Base-by-base conservation (phyloP, 2,888 invertebrate species). In the Scaeva pyrastri region DNA sequence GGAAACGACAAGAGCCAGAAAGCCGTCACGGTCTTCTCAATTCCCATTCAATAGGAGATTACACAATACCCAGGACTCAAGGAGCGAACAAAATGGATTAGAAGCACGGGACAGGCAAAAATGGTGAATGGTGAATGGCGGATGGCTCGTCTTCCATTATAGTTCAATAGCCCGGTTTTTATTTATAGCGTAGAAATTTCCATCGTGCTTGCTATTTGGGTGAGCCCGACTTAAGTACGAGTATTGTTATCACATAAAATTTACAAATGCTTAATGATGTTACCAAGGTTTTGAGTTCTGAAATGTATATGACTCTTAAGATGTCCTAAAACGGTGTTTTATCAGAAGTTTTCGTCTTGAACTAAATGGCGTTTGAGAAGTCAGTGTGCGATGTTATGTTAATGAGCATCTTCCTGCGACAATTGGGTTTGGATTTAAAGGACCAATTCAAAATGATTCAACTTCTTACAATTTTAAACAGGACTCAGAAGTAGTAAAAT, bases 91-190 rank as follows among this genome's bases (percentile, higher is more conserved):
- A 62, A 23, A 39, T 64, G 58, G 55, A 71, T 41, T 56, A n/a
- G 23, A n/a, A n/a, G n/a, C n/a, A n/a, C 36, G 31, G 41, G n/a
- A 14, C 10, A 41, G 11, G 12, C 39, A 39, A 31, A 14, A 19
- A 23, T 23, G 45, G n/a, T n/a, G n/a, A n/a, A n/a, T n/a, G n/a
- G n/a, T n/a, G n/a, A n/a, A 16, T 72, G 26, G 39, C 12, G 6
- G 6, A 39, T n/a, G n/a, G 23, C 23, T 14, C 43, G 72, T 58
- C 41, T 43, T 62, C 58, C 68, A 31, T 31, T 31, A 31, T 31
- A 66, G 71, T 76, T 82, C 66, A 82, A 77, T 77, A 68, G 71
- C 62, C n/a, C 23, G 14, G 2, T 52, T 52, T 52, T 52, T 50
- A 19, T 48, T 23, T 14, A 1, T 14, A 8, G 8, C 31, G 31